Evolutionary conservation across 1,140 invertebrate species (phyloP), one percentile per base, ranked within the genome.

Genomic region (Saxidomus purpurata): DNA sequence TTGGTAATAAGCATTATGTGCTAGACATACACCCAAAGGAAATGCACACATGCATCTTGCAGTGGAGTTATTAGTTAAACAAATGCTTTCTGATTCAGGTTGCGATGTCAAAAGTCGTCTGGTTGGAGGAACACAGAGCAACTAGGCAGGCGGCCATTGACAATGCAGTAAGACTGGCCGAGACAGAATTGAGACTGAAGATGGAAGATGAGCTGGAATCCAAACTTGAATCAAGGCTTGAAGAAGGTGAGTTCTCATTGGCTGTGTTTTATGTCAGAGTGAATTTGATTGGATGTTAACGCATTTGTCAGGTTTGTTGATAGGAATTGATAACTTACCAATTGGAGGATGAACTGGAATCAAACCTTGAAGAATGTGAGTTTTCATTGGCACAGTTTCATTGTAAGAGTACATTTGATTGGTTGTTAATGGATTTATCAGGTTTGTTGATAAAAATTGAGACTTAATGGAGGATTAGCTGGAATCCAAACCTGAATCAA

Each of bases 91-190:
- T 0, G 4, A n/a, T 25, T 31, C 82, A 93, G 93, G 90, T 93
- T 61, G 91, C 92, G 34, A 91, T 92, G 90, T 89, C 92, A 8
- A 93, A 93, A 36, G 87, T 91, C 22, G 85, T 89, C 22, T 93
- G 93, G 92, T 91, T 94, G 49, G 91, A 93, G 61, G 93, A 94
- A 87, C 93, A 94, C 76, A 77, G 87, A 43, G 74, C 61, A n/a
- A 82, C 92, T 22, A 91, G 90, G 63, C 90, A 94, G 59, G 87
- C 89, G 1, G 93, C 93, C 4, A 88, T 93, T 59, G 92, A 91
- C n/a, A 91, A 91, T 71, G 92, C 92, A 3, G 87, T 92, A 22
- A 90, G 93, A 55, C 71, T 91, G 15, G 89, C 90, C 0, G 92
- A 92, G 49, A 67, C 89, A 0, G 90, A 92, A 52, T 69, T 89